phyloP scores from a whole-genome alignment of 1,140 invertebrate species.

The Drosophila aff. region DNA sequence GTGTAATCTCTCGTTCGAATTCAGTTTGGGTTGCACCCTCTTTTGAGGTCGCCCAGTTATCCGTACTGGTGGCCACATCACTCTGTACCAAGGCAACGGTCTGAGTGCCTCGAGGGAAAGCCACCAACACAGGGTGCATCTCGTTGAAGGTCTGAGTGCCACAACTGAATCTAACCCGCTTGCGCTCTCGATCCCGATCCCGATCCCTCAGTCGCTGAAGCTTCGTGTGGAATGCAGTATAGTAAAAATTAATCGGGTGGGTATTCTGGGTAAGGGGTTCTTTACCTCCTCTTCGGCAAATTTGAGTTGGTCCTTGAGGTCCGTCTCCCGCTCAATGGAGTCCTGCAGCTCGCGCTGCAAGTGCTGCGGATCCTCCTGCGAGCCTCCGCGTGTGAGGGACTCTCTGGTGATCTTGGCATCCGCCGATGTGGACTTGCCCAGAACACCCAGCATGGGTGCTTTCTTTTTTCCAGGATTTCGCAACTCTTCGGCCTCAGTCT shows the following conservation, averaged over 20 bases:
- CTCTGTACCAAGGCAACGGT: constrained; percentile 20
- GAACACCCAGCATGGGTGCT: constrained; percentile 86
- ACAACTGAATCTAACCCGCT: constrained; percentile 57
- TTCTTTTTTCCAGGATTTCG: constrained; percentile 88
- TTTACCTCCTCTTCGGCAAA: constrained; percentile 95
- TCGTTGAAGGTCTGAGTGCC: constrained; percentile 72
- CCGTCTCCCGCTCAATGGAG: constrained; percentile 95
- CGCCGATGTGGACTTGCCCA: constrained; percentile 87
- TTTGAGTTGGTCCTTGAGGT: constrained; percentile 94
- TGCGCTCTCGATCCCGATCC: constrained; percentile 27
- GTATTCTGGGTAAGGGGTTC: too few species aligned
- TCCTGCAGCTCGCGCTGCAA: constrained; percentile 94
- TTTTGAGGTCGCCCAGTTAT: constrained; percentile 9
- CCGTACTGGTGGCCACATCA: constrained; percentile 39
- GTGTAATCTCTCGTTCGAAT: constrained; percentile 59
- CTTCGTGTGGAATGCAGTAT: constrained; percentile 45
- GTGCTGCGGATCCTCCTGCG: constrained; percentile 92
- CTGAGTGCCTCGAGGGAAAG: constrained; percentile 74
- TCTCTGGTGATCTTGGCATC: constrained; percentile 89
- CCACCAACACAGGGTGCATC: constrained; percentile 37
- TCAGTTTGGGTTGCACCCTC: constrained; percentile 47
- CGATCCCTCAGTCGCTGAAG: constrained; percentile 39
- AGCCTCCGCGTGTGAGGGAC: constrained; percentile 90
- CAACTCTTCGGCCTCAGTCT: constrained; percentile 86
- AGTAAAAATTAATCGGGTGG: constrained; percentile 35